A percentile compares a stretch with the other conserved stretches of the same genome.
These are phyloP conservation scores for Galagoides demidoff DNA, from an alignment of 2,797 vertebrate species.

Conservation along the genomic window DNA sequence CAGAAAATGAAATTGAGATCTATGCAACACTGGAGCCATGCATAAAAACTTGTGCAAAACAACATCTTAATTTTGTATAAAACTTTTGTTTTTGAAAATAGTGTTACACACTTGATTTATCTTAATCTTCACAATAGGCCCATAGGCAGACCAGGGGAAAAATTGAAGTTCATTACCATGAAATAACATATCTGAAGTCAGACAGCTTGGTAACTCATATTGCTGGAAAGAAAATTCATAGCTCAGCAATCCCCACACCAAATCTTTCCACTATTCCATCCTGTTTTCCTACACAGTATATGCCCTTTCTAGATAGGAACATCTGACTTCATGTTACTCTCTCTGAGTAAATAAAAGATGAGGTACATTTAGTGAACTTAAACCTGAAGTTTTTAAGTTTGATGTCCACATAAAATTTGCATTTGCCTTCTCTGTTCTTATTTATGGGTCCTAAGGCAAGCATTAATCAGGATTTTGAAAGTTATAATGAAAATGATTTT, in stretches of 20 bases:
- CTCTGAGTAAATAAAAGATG: background rate
- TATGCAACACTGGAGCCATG: background rate
- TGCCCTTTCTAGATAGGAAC: background rate
- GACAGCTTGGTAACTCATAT: background rate
- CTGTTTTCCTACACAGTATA: background rate
- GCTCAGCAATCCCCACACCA: background rate
- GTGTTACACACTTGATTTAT: background rate
- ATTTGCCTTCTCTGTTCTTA: conserved; percentile 50
- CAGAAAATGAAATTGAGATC: background rate
- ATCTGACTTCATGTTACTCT: background rate
- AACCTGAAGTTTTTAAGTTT: conserved; percentile 46
- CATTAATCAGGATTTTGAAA: conserved; percentile 49
- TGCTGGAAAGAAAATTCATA: conserved; percentile 42
- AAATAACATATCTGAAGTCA: background rate
- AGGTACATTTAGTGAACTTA: conserved; percentile 11
- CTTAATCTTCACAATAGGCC: background rate
- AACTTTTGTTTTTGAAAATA: conserved; percentile 12
- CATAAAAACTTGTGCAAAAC: background rate
- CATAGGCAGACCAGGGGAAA: background rate
- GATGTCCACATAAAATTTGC: conserved; percentile 37
- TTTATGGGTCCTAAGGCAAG: conserved; percentile 46
- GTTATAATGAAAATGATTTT: conserved; percentile 39
- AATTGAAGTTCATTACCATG: background rate
- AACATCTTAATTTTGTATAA: background rate
- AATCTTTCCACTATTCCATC: background rate